Evolutionary conservation across 1,140 invertebrate species (phyloP).

Genomic region (Stegodyphus mimosarum): DNA sequence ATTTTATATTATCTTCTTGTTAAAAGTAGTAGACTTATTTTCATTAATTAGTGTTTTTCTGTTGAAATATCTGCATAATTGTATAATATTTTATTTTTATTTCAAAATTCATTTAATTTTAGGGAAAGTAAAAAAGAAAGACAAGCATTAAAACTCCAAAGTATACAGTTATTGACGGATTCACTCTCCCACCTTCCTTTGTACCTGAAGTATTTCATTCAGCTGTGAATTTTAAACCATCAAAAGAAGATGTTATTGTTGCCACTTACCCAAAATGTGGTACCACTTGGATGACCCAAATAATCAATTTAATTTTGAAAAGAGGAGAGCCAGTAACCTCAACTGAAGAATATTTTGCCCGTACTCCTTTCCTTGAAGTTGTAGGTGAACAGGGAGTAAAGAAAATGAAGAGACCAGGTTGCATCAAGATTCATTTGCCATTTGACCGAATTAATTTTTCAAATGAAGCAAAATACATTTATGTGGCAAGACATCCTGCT

Average conservation of each 20-base stretch:
- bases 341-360: neutral
- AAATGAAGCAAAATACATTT: slow-evolving; percentile 73
- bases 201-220: neutral
- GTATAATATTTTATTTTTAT: no score
- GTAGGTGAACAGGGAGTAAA: neutral
- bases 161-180: neutral
- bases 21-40: no score
- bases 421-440: slow-evolving; percentile 79
- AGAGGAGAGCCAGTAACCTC: neutral
- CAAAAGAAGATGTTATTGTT: slow-evolving; percentile 56
- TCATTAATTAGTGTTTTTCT: no score
- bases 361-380: slow-evolving; percentile 27
- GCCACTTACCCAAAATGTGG: slow-evolving; percentile 64
- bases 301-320: slow-evolving; percentile 39
- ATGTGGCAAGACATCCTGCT: slow-evolving; percentile 84
- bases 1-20: no score
- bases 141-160: neutral
- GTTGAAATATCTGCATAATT: no score
- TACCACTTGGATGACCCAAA: slow-evolving; percentile 62
- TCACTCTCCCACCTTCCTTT: slow-evolving; percentile 14
- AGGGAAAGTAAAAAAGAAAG: no score
- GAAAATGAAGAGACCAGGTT: neutral
- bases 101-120: no score
- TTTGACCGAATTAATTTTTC: slow-evolving; percentile 66
- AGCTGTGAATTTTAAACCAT: slow-evolving; percentile 50